Base-by-base conservation (phyloP, 2,888 invertebrate species). In the Scotopteryx bipunctaria region DNA sequence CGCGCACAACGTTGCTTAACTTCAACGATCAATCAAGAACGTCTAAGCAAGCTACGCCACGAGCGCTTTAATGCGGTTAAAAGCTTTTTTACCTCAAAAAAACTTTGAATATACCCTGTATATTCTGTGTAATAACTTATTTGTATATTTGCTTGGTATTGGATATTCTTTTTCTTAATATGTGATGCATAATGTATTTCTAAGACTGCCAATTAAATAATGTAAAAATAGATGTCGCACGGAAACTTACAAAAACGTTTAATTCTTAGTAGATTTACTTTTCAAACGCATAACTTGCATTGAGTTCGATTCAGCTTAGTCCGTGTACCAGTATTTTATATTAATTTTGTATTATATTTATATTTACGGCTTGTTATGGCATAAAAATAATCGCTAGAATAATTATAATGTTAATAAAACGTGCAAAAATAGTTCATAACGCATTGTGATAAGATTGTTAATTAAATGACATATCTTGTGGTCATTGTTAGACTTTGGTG, bases 371-470 rank as follows among this genome's bases (percentile, higher is more conserved):
- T 43, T 49, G 5, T 25, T 25, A 49, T 27, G n/a, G 40, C 27
- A 35, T 53, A 23, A 42, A 35, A 25, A n/a, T 38, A 42, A 27
- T 16, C 19, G 19, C 13, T 40, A 35, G 27, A 35, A 54, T 45
- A 27, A 33, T 50, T 45, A 53, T 54, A 40, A 48, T 36, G 14
- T 31, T 41, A 45, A 44, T 27, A 46, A 42, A 49, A 44, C 44
- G 58, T 61, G 60, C 61, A 61, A 61, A 63, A 43, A 52, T 66
- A 61, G 63, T 64, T 68, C 64, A 69, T 74, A 70, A 73, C 64
- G 69, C 55, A 62, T 66, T 74, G 78, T 80, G 76, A 79, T 81
- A 79, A 68, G 70, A 59, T 62, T 66, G 66, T 56, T 71, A 63
- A 63, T 55, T 44, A 57, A 64, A 71, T 69, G 65, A 69, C 75